phyloP scores from a whole-genome alignment of 2,797 vertebrate species.

The Erethizon dorsatum region DNA sequence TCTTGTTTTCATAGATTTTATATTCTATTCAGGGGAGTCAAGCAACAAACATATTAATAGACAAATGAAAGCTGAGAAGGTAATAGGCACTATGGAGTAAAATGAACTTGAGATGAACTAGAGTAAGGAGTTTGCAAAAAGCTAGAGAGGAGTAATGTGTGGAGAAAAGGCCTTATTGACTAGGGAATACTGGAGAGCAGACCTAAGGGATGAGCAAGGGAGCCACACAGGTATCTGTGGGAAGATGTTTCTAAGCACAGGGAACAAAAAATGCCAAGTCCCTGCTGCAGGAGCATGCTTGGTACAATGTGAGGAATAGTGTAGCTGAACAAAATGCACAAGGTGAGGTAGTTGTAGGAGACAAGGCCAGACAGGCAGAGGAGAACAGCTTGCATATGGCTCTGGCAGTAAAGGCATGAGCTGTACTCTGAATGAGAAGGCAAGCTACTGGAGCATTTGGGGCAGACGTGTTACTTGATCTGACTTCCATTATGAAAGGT shows the following conservation, averaged over 20 bases:
- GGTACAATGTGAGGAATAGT: background rate
- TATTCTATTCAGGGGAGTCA: background rate
- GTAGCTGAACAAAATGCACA: background rate
- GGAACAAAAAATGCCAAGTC: background rate
- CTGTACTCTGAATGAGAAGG: background rate
- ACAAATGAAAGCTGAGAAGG: conserved; percentile 4
- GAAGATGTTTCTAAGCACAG: background rate
- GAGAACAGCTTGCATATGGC: background rate
- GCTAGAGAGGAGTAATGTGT: background rate
- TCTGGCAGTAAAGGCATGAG: background rate
- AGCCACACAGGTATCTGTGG: background rate
- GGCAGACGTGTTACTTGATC: background rate
- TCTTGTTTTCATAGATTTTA: background rate
- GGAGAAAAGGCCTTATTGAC: background rate
- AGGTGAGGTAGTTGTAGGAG: background rate
- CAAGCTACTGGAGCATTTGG: background rate
- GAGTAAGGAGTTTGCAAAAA: background rate
- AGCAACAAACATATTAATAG: background rate
- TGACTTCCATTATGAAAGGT: background rate
- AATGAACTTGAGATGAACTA: background rate
- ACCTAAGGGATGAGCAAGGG: background rate
- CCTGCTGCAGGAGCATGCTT: background rate
- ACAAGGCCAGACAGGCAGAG: background rate
- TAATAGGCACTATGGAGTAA: background rate
- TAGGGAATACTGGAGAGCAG: background rate